Percentiles rank a stretch among this genome's conserved stretches.
phyloP scores from a whole-genome alignment of 1,140 invertebrate genomes.

The Cyrtorhinus lividipennis region DNA sequence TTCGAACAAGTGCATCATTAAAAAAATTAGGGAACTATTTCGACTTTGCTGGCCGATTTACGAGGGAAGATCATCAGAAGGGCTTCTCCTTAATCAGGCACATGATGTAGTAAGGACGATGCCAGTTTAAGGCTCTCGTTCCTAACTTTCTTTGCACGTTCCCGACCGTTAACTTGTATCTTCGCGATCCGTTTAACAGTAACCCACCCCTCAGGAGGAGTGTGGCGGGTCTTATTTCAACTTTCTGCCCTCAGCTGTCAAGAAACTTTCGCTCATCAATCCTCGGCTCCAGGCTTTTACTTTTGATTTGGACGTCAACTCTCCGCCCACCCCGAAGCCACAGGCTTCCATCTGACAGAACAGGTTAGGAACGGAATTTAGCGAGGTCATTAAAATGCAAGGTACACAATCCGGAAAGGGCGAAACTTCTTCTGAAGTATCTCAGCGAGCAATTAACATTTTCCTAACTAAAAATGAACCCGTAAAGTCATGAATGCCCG shows the following conservation, averaged over 20 bases:
- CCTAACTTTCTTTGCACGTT: neutral
- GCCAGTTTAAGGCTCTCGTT: too few species aligned
- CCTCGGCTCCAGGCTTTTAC: neutral
- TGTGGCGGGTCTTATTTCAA: neutral
- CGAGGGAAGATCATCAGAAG: too few species aligned
- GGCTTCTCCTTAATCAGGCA: too few species aligned
- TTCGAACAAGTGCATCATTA: too few species aligned
- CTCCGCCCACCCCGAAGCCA: neutral
- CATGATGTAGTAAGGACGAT: too few species aligned
- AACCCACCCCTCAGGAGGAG: neutral
- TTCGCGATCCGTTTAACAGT: neutral
- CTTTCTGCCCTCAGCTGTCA: slow-evolving; percentile 5
- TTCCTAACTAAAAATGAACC: neutral
- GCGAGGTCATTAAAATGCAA: neutral
- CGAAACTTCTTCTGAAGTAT: neutral
- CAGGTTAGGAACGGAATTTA: neutral
- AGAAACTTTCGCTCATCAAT: slow-evolving; percentile 6
- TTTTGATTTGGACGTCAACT: neutral
- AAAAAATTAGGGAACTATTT: too few species aligned
- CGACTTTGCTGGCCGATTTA: too few species aligned
- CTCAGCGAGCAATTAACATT: neutral
- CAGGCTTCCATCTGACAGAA: neutral
- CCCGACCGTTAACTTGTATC: neutral
- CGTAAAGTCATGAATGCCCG: neutral
- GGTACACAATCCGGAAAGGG: neutral